phyloP scores from a whole-genome alignment of 2,113 vertebrate genomes.

The Heptranchias perlo region DNA sequence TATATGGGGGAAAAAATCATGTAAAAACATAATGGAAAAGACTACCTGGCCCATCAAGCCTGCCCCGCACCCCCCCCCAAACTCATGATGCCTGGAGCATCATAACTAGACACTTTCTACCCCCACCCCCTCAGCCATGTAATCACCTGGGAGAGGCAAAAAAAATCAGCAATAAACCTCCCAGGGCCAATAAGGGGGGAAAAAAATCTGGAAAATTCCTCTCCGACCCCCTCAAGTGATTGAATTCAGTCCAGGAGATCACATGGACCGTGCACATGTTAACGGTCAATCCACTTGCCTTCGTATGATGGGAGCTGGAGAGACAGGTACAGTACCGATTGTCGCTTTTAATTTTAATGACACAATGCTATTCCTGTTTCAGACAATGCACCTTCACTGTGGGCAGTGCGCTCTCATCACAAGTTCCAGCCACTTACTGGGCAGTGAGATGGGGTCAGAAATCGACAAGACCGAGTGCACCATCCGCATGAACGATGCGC shows the following conservation, averaged over 20 bases:
- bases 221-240: background rate
- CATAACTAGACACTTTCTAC: background rate
- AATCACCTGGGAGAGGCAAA: background rate
- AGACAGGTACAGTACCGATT: background rate
- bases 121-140: background rate
- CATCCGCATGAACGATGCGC: slow-evolving; percentile 95
- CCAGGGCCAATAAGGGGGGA: background rate
- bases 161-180: background rate
- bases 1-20: background rate
- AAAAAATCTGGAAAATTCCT: background rate
- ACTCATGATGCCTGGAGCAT: background rate
- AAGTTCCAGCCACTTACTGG: slow-evolving; percentile 92
- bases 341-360: background rate
- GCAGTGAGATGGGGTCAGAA: slow-evolving; percentile 65
- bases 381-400: slow-evolving; percentile 79
- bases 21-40: background rate
- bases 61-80: background rate
- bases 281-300: background rate
- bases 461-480: slow-evolving; percentile 80
- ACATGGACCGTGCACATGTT: background rate
- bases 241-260: background rate
- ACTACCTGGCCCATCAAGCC: background rate
- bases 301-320: background rate
- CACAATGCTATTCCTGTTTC: slow-evolving; percentile 12
- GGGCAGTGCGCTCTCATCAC: slow-evolving; percentile 78